phyloP scores from a whole-genome alignment of 2,113 vertebrate species.

The Microcebus jonahi region DNA sequence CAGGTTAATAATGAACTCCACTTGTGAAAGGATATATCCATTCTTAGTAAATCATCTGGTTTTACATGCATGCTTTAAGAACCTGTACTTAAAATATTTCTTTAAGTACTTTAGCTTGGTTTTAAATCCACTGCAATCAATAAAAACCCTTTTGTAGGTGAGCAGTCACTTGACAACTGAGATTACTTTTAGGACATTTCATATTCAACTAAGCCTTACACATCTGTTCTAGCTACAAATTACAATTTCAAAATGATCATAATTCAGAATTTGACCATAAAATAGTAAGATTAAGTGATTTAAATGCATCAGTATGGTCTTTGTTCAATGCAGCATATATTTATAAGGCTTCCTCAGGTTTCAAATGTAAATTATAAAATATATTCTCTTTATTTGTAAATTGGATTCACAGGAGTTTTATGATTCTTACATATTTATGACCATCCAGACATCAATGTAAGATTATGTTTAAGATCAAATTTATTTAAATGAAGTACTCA shows the following conservation, averaged over 20 bases:
- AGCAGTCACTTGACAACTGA: constrained; percentile 61
- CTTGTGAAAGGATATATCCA: not conserved
- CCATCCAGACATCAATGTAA: not conserved
- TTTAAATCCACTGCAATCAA: constrained; percentile 52
- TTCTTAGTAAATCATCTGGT: not conserved
- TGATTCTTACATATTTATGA: constrained; percentile 31
- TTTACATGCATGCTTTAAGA: not conserved
- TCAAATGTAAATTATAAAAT: constrained; percentile 63
- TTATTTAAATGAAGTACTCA: constrained; percentile 6
- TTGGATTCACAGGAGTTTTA: not conserved
- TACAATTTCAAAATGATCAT: constrained; percentile 64
- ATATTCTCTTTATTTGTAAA: constrained; percentile 47
- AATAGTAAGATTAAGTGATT: constrained; percentile 64
- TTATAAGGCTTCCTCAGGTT: constrained; percentile 16
- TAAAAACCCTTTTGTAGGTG: constrained; percentile 36
- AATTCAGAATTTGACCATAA: constrained; percentile 59
- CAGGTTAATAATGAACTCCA: not conserved
- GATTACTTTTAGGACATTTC: constrained; percentile 55
- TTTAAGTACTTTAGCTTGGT: constrained; percentile 23
- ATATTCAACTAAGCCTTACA: constrained; percentile 56
- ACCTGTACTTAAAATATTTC: not conserved
- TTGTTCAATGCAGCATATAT: constrained; percentile 58
- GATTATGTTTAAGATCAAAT: constrained; percentile 4
- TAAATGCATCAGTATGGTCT: constrained; percentile 59
- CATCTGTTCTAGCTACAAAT: constrained; percentile 64